Base-by-base conservation (phyloP, 2,888 invertebrate genomes). In the Perithous albicinctus region DNA sequence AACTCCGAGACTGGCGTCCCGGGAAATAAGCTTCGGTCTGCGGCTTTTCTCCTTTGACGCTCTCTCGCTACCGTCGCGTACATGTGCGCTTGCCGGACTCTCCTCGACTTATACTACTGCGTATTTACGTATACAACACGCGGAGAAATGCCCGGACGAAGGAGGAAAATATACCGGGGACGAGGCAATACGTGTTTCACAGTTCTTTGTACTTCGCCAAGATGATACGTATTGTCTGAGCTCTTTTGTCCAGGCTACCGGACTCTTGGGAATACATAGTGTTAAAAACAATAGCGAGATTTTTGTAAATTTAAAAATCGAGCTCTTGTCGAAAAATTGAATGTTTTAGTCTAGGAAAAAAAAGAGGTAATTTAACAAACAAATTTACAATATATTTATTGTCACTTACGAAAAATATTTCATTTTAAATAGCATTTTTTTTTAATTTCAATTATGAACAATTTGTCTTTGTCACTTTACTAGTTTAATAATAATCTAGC, bases 21-120 rank as follows among this genome's bases (percentile, higher is more conserved):
- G 88, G 87, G 88, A 89, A 89, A 89, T 88, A 89, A 88, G 87
- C 88, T 89, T 87, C 86, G 35, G 41, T 41, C n/a, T 51, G 43
- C 85, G 87, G 87, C 86, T 89, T 89, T 85, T 85, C 85, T 85
- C 85, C 87, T 87, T 82, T 87, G 89, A 88, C 85, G 86, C 85
- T 81, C 77, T 81, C 77, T 67, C 41, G 74, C 69, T 56, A 63
- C n/a, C 66, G 72, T 66, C 59, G 48, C 8, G 12, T 43, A 73
- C 35, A 48, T 18, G 66, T 18, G 66, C 63, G 38, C 54, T 23
- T 12, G 74, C 54, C 79, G 67, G 79, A 79, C 67, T 61, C 48
- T 46, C 74, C 72, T 69, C 67, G 79, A 74, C 79, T 74, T 61
- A 51, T 35, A 69, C 79, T 20, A 79, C 79, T 79, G 61, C 69